Percentiles rank a stretch among this genome's conserved stretches.
Conservation (phyloP, 2,113 vertebrate genomes). For the Felis catus region DNA sequence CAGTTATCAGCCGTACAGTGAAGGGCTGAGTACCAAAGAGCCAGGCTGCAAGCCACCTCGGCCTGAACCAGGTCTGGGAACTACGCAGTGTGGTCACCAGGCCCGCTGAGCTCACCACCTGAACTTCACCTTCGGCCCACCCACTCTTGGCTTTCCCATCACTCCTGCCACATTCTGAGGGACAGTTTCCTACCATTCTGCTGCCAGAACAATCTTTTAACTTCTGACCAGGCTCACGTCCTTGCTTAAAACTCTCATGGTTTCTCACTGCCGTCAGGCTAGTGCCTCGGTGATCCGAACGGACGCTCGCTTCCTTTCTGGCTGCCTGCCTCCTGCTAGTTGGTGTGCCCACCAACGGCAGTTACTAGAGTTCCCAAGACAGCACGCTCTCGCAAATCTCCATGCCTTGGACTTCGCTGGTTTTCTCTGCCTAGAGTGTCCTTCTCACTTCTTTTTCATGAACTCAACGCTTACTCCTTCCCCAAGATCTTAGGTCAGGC, state of each 20-base stretch:
- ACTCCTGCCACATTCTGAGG: not conserved
- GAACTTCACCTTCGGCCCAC: too few relatives aligned
- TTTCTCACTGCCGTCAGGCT: not conserved
- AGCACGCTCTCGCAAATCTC: not conserved
- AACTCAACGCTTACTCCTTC: not conserved
- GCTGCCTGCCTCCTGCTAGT: not conserved
- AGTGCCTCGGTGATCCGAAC: not conserved
- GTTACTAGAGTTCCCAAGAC: not conserved
- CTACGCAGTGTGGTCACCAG: not conserved
- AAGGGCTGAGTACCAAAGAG: not conserved
- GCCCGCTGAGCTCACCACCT: too few relatives aligned
- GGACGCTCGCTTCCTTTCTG: not conserved
- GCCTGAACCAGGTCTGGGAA: not conserved
- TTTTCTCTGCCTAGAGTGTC: not conserved
- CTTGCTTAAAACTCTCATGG: not conserved
- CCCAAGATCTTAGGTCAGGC: not conserved
- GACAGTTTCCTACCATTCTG: not conserved
- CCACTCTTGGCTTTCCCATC: not conserved
- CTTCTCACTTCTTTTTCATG: not conserved
- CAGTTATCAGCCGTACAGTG: too few relatives aligned
- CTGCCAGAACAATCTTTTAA: not conserved
- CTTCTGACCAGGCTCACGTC: not conserved
- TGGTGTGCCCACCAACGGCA: too few relatives aligned
- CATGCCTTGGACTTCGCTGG: fast-evolving
- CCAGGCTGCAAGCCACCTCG: not conserved